phyloP scores from a whole-genome alignment of 2,113 vertebrate species.

The Xiphophorus maculatus region DNA sequence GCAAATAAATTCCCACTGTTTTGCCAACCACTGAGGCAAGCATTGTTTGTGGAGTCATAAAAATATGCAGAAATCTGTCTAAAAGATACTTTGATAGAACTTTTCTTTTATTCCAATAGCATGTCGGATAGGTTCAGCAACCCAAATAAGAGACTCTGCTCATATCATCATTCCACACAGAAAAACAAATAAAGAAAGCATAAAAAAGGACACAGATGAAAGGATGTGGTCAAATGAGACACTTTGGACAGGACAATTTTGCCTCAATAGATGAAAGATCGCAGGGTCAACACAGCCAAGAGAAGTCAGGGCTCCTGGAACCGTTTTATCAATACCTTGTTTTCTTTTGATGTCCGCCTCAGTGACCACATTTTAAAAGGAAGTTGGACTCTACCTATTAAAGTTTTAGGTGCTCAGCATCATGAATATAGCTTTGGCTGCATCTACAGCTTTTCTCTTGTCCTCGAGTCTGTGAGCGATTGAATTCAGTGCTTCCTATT shows the following conservation, averaged over 20 bases:
- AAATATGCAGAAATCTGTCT: not conserved
- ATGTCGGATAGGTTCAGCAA: not conserved
- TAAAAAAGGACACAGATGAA: not conserved
- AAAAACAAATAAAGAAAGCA: not conserved
- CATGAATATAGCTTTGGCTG: not conserved
- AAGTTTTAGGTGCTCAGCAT: slow-evolving; percentile 1
- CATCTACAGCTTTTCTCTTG: slow-evolving; percentile 32
- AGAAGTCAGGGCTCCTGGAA: not conserved
- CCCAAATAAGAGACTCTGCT: not conserved
- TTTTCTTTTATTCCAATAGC: not conserved
- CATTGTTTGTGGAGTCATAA: no score
- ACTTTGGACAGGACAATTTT: slow-evolving; percentile 9
- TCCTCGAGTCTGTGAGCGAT: slow-evolving; percentile 19
- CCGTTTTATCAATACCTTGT: not conserved
- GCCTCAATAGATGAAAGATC: slow-evolving; percentile 10
- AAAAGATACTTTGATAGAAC: not conserved
- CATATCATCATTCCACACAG: not conserved
- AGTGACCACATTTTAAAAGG: not conserved
- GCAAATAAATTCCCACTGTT: no score
- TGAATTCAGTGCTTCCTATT: slow-evolving; percentile 23
- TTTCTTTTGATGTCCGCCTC: not conserved
- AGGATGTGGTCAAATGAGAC: slow-evolving; percentile 7
- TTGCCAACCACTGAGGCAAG: no score
- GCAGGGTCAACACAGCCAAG: not conserved
- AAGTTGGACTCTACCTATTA: not conserved